Base-by-base conservation (phyloP, 2,888 invertebrate genomes). In the Mimachlamys varia region DNA sequence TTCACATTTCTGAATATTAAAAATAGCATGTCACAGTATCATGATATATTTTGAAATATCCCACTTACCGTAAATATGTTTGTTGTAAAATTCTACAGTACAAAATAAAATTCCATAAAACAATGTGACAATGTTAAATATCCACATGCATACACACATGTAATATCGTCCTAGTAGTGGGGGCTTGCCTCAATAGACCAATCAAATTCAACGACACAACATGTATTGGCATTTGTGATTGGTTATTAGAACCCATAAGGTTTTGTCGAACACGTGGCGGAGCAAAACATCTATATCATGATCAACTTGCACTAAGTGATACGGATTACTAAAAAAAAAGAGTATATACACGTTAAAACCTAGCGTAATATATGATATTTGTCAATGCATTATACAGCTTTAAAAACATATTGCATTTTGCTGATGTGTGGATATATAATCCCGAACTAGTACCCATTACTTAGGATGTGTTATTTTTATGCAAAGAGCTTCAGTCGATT, bases 141-240 rank as follows among this genome's bases (percentile, higher is more conserved):
- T 33, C 33, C 76, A 76, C 76, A 76, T 76, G 76, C 33, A 76
- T 76, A 76, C 76, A 76, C 76, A 76, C 76, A 76, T 76, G 76
- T 76, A 76, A 33, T 33, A 76, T 33, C 33, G 76, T 76, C 76
- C 76, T 27, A 27, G 76, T 19, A 12, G 33, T 76, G 27, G 76
- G 76, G 76, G 76, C 33, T 76, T 33, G 76, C 33, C 76, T 33
- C 76, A 76, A 76, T 76, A 76, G 33, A 22, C 76, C 76, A 76
- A 76, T 76, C 33, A 76, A 76, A 76, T 76, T 76, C 76, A 33
- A 33, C 76, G 76, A 33, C 76, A 76, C 76, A 76, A 33, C 15
- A 27, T 76, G 76, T 76, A 33, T 76, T 76, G 76, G 33, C 76
- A 76, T 7, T 22, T 76, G 12, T 76, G 76, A 76, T 76, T 76